A percentile compares a stretch with the other conserved stretches of the same genome.
Evolutionary conservation across 2,888 invertebrate genomes (phyloP).

Genomic region (Leuctra nigra): DNA sequence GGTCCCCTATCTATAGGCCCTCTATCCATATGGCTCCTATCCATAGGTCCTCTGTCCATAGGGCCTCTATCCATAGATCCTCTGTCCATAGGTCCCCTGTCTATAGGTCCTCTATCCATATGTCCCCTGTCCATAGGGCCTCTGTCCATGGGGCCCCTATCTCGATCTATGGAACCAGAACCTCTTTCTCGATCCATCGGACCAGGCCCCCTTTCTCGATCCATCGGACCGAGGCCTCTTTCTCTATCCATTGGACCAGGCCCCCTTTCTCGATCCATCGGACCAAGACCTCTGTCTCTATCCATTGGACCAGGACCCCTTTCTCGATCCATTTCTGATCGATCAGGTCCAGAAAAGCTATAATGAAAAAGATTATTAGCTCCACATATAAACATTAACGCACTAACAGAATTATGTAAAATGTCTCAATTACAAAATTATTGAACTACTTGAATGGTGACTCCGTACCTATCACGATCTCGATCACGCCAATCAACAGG

Average conservation of each 20-base stretch:
- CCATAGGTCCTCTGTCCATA: conserved; percentile 7
- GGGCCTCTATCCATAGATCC: conserved; percentile 5
- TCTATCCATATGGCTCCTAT: conserved; percentile 6
- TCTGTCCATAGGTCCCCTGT: conserved; percentile 10
- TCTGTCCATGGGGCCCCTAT: conserved; percentile 6
- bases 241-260: conserved; percentile 9
- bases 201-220: neutral
- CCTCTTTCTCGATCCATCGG: conserved; percentile 9
- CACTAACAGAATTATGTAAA: no score
- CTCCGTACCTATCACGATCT: conserved; percentile 35
- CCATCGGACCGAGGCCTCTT: neutral
- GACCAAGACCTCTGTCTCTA: neutral
- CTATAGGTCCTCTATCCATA: conserved; percentile 11
- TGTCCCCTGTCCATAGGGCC: conserved; percentile 4
- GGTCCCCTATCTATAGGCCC: conserved; percentile 7
- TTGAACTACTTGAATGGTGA: no score
- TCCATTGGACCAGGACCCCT: neutral
- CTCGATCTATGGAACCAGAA: neutral
- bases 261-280: conserved; percentile 2
- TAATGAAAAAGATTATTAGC: no score
- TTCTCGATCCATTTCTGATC: conserved; percentile 4
- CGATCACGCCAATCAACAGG: conserved; percentile 35
- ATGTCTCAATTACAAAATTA: no score
- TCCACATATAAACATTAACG: no score
- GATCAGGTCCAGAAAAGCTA: no score